Percentiles rank a stretch among this genome's conserved stretches.
Conservation (phyloP, 2,113 vertebrate genomes). For the Anser brachyrhynchus region DNA sequence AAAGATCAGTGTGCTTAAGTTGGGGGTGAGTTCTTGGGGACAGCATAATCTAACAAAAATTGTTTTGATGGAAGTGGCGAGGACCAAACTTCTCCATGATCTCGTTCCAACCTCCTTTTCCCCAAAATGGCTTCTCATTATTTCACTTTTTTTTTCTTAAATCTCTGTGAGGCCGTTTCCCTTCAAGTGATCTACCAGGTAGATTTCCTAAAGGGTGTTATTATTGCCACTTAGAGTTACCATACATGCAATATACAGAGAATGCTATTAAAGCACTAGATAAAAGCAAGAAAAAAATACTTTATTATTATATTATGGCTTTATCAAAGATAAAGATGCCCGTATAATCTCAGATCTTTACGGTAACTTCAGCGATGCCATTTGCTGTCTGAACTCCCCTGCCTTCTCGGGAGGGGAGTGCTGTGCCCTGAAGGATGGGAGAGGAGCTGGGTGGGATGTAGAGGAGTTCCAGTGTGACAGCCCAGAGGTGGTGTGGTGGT, state of each 20-base stretch:
- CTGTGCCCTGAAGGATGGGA: constrained; percentile 66
- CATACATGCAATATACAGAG: neutral
- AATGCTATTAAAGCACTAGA: neutral
- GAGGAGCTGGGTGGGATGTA: constrained; percentile 55
- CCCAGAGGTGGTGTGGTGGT: neutral
- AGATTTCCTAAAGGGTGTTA: neutral
- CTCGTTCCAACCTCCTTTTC: neutral
- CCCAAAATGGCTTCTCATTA: neutral
- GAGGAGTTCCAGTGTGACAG: constrained; percentile 39
- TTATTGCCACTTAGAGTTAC: neutral
- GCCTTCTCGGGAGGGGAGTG: neutral
- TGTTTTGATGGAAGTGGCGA: neutral
- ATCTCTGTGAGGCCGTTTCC: neutral
- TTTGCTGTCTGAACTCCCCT: constrained; percentile 42
- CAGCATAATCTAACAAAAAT: neutral
- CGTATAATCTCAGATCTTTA: neutral
- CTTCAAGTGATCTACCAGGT: neutral
- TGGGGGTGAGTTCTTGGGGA: neutral
- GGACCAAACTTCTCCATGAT: neutral
- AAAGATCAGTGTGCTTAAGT: neutral
- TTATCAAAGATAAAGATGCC: neutral
- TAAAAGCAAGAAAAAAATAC: neutral
- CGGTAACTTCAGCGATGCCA: neutral
- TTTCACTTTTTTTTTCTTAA: neutral
- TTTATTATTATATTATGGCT: too few relatives aligned